Base-by-base conservation (phyloP, 2,113 vertebrate species). In the Cottus gobio region DNA sequence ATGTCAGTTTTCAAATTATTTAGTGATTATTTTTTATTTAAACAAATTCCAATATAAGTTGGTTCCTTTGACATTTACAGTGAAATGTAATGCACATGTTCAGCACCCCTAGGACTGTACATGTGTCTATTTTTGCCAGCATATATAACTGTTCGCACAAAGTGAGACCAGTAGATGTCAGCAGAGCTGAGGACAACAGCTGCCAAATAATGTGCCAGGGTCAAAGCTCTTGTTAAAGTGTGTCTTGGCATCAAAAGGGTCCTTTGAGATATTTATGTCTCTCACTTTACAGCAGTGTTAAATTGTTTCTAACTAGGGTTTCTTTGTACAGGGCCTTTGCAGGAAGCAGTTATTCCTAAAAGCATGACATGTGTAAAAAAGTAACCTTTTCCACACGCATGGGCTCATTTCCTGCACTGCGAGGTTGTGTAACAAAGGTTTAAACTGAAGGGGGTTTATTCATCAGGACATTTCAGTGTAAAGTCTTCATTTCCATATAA, bases 131-230 rank as follows among this genome's bases (percentile, higher is more conserved):
- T 1, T 34, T 34, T 16, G 9, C 28, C 4, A 57, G 28, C 30
- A 48, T 16, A 5, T n/a, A 0, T 36, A 22, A 18, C 4, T 74
- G 67, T 78, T 36, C n/a, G 6, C 46, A 15, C 66, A 60, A 2
- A n/a, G 5, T 24, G 0, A 9, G 1, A 22, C 82, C 91, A 84
- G 31, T 65, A 90, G 92, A 62, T 89, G 91, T 71, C 91, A 90
- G 84, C 74, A 87, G 1, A 83, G 72, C 58, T 31, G 0, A 64
- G 84, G 57, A n/a, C 71, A 87, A 42, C 3, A 13, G 18, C 63
- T 28, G 60, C 11, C 57, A 15, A 20, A 37, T 26, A 6, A 71
- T 2, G 2, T 2, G 7, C 13, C 20, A 16, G 11, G 10, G 28
- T 62, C 65, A 69, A 36, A 73, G 15, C 48, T 52, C 71, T 28